Evolutionary conservation across 2,113 vertebrate species (phyloP).

Genomic region (Sula dactylatra): DNA sequence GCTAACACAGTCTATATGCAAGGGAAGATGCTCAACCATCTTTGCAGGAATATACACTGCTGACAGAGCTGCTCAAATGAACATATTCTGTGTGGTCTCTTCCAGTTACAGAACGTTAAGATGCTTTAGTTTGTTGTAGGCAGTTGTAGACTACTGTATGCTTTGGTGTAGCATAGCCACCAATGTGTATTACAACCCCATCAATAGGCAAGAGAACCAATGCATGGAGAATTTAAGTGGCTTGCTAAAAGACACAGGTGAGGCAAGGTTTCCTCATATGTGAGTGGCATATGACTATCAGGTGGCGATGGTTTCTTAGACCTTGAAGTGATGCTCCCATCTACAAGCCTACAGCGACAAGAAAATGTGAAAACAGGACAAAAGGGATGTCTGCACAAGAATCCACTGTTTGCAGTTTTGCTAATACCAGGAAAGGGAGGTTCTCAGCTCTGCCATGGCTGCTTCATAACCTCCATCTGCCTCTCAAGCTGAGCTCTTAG

Average conservation of each 20-base stretch:
- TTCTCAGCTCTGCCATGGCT: background rate
- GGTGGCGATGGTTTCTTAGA: background rate
- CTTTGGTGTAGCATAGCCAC: background rate
- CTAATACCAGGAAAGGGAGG: background rate
- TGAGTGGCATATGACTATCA: background rate
- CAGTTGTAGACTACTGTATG: background rate
- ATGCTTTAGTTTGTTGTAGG: background rate
- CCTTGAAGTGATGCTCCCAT: background rate
- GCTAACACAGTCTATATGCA: background rate
- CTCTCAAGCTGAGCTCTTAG: background rate
- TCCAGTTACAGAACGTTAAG: background rate
- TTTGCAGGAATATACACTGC: background rate
- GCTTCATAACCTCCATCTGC: background rate
- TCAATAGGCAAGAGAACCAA: background rate
- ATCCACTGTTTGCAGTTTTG: background rate
- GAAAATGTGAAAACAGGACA: background rate
- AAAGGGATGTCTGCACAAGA: background rate
- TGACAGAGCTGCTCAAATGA: background rate
- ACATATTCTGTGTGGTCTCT: background rate
- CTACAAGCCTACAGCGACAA: background rate
- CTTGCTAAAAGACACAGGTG: background rate
- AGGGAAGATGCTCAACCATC: background rate
- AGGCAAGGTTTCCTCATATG: background rate
- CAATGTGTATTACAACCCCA: background rate
- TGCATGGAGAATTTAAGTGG: background rate